Base-by-base conservation (phyloP, 2,113 vertebrate genomes). In the Ochotona curzoniae region DNA sequence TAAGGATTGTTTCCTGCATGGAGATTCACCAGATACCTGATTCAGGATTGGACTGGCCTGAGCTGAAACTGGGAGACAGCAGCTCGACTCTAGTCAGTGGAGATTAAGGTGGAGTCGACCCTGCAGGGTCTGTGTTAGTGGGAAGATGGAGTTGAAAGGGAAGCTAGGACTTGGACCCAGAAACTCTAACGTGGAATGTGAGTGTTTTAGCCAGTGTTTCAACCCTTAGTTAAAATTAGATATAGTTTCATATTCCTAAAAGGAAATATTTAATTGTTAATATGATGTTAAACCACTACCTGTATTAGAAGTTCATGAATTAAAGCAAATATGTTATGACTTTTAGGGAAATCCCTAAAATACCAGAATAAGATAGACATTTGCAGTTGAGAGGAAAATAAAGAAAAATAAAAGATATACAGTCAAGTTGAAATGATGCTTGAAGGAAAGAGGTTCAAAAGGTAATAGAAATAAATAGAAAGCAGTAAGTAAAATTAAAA, bases 271-370 rank as follows among this genome's bases (percentile, higher is more conserved):
- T n/a, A 84, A 35, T 51, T 67, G 71, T 66, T 76, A 61, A 47
- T 92, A 51, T 84, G 69, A 75, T 83, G 60, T 25, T 67, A 23
- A 83, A 79, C 32, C 13, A 49, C 17, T 70, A 79, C 79, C 69
- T 75, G 25, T 80, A 70, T 75, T 79, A 83, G 51, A 57, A 20
- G 7, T 83, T 78, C 90, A 63, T 64, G 87, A 80, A 75, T 70
- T 87, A 60, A 92, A 78, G 35, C 3, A 67, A 57, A 38, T 23
- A 76, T 71, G 8, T 75, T 78, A 8, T 78, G 87, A 51, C 12
- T 78, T 76, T 35, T 28, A 47, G 17, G 25, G 15, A 7, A 90
- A 44, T 66, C 15, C 12, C 18, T 73, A 30, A 78, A 78, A 35
- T 73, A 49, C 38, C 66, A 83, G 64, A 83, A 61, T 79, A 51